Evolutionary conservation across 1,140 invertebrate genomes (phyloP), one percentile per base, ranked within the genome.

Genomic region (Calliopsis andreniformis): DNA sequence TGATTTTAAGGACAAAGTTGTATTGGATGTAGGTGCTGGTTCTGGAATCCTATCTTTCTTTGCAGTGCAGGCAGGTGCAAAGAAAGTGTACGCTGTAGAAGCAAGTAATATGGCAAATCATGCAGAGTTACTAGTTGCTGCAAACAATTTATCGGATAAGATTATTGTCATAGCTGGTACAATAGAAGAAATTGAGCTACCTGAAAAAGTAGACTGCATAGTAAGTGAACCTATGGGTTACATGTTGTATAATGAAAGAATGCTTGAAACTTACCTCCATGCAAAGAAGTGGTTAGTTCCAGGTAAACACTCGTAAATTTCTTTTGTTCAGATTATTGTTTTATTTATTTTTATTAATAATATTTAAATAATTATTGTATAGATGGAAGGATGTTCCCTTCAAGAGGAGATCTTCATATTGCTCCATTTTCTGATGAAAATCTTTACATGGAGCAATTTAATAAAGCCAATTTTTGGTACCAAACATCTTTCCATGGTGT

Each of bases 211-310:
- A 16, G 98, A 99, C 93, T 95, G 99, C 35, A 99, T 99, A 85
- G 98, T 99, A 77, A 99, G 98, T 10, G 99, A 99, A 92, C 99
- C 99, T 0, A 99, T 99, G 99, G 99, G 99, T 32, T 99, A 99
- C 88, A 99, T 99, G 99, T 93, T 99, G 14, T 99, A 99, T 88
- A 99, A 99, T 92, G 99, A 99, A 92, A 94, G 99, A 82, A 99
- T 99, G 99, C 93, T 99, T 77, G 99, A 99, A 93, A 99, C 98
- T 6, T 99, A 98, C 93, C 92, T 99, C 55, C 98, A 99, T 93
- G 98, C 98, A 3, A 99, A 99, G 89, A 99, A 99, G 89, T 99
- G 98, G 97, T 93, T 99, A 16, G 96, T 96, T 92, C 96, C 97
- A 59, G 95, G 95, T 89, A 98, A 84, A 72, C 42, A 68, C 25